These are phyloP conservation scores for Limosa lapponica DNA, from an alignment of 2,797 vertebrate species.

Conservation along the genomic window DNA sequence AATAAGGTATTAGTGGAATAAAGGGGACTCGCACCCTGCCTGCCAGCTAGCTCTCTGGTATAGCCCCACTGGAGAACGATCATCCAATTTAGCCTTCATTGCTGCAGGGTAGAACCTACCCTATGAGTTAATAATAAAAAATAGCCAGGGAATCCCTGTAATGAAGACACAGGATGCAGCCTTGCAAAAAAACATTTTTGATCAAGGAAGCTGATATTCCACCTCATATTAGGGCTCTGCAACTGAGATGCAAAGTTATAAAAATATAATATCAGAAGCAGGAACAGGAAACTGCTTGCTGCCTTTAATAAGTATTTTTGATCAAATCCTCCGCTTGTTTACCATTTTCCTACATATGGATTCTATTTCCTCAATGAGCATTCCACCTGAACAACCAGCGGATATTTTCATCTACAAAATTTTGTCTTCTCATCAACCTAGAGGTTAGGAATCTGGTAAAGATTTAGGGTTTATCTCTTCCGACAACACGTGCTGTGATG, in stretches of 20 bases:
- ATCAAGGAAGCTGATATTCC: background rate
- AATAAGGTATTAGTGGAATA: background rate
- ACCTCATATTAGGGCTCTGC: background rate
- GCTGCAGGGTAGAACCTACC: background rate
- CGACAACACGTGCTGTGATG: background rate
- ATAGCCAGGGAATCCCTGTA: background rate
- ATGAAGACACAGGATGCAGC: background rate
- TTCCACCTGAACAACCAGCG: background rate
- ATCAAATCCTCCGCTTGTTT: background rate
- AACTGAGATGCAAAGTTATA: background rate
- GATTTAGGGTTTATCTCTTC: background rate
- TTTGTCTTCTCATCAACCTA: background rate
- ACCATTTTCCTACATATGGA: background rate
- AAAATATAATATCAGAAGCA: background rate
- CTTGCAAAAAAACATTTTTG: background rate
- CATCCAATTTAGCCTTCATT: background rate
- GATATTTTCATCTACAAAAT: background rate
- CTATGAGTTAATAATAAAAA: background rate
- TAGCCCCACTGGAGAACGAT: background rate
- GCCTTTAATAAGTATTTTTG: background rate
- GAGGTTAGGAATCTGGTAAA: background rate
- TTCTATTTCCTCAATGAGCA: background rate
- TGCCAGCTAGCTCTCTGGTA: background rate
- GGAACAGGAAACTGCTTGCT: background rate
- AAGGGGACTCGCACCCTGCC: background rate